Conservation (phyloP, 2,113 vertebrate species). For the Amphiprion percula region DNA sequence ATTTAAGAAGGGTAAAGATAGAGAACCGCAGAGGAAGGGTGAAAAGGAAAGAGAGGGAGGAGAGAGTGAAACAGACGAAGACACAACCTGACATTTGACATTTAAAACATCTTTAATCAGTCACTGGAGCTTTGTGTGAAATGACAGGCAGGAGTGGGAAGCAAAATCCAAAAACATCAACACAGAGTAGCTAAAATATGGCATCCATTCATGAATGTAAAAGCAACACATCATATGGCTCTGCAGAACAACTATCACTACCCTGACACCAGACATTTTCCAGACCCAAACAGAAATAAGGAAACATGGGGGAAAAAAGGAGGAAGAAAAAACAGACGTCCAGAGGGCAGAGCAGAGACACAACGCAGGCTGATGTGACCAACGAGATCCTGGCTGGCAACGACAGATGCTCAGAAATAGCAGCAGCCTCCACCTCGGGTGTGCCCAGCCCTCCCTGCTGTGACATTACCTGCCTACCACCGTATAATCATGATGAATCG, state of each 20-base stretch:
- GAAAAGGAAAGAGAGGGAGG: conserved; percentile 9
- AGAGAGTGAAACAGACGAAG: conserved; percentile 46
- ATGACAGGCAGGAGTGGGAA: background rate
- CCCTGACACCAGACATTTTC: conserved; percentile 6
- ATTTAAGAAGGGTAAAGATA: conserved; percentile 19
- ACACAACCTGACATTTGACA: conserved; percentile 58
- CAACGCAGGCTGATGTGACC: conserved; percentile 40
- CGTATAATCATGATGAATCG: conserved; percentile 85
- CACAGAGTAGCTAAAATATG: conserved; percentile 5
- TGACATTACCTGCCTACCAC: conserved; percentile 83
- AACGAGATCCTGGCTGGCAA: conserved; percentile 46
- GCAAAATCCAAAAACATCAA: conserved; percentile 20
- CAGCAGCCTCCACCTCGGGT: conserved; percentile 51
- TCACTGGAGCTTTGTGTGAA: background rate
- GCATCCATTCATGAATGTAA: conserved; percentile 10
- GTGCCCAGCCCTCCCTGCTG: conserved; percentile 68
- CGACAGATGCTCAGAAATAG: conserved; percentile 75
- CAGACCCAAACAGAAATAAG: conserved; percentile 1
- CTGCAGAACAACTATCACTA: conserved; percentile 1
- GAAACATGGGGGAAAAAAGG: background rate
- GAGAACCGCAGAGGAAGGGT: background rate
- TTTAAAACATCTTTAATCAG: conserved; percentile 63
- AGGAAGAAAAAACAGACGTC: background rate
- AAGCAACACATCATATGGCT: conserved; percentile 5
- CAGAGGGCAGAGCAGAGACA: conserved; percentile 41